Conservation (phyloP, 2,888 invertebrate genomes). For the Adelphocoris suturalis region DNA sequence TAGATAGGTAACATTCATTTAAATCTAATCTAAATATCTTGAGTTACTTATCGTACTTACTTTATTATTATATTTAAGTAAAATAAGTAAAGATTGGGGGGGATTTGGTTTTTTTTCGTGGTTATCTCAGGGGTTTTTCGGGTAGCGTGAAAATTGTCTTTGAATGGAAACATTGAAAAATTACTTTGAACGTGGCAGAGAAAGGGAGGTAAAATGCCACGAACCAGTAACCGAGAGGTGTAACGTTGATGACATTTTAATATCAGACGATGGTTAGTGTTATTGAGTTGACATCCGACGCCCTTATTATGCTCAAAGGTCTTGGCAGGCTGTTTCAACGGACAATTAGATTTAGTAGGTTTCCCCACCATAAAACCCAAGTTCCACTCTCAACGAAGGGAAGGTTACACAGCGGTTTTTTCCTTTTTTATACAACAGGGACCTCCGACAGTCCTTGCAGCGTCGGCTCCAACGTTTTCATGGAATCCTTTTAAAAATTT, state of each 20-base stretch:
- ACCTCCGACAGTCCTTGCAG: background rate
- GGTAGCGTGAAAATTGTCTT: too few relatives aligned
- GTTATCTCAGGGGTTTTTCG: too few relatives aligned
- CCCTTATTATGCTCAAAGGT: background rate
- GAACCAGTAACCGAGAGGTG: background rate
- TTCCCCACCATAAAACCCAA: background rate
- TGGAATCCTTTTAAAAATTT: conserved; percentile 24
- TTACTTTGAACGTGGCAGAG: background rate
- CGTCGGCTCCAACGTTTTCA: conserved; percentile 9
- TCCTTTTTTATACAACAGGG: background rate
- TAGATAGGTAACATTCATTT: too few relatives aligned
- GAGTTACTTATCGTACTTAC: too few relatives aligned
- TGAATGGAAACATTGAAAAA: too few relatives aligned
- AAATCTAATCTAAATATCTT: too few relatives aligned
- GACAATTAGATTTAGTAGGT: background rate
- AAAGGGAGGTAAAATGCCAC: background rate
- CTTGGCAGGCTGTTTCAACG: background rate
- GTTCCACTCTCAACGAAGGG: background rate
- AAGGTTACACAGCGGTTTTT: background rate
- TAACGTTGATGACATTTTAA: background rate
- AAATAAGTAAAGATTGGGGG: too few relatives aligned
- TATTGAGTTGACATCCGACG: background rate
- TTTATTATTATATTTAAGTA: too few relatives aligned
- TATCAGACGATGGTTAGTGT: background rate
- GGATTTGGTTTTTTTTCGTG: too few relatives aligned